A percentile compares a stretch with the other conserved stretches of the same genome.
Conservation (phyloP, 1,140 invertebrate genomes). For the Drosophila jambulina region DNA sequence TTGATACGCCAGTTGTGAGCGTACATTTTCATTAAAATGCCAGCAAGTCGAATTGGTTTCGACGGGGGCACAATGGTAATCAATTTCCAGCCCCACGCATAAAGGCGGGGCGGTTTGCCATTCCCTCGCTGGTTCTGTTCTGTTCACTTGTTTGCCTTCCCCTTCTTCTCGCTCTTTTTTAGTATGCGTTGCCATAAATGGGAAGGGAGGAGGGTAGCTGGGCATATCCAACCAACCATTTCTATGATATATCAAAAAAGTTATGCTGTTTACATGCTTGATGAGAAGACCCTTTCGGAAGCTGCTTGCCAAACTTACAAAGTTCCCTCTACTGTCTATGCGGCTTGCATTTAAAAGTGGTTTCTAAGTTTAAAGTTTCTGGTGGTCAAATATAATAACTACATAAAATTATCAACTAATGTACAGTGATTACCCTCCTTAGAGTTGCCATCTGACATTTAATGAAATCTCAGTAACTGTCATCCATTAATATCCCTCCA, state of each 20-base stretch:
- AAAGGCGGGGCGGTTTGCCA: background rate
- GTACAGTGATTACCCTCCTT: background rate
- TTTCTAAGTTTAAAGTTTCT: background rate
- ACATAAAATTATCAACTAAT: background rate
- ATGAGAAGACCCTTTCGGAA: background rate
- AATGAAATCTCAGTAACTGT: background rate
- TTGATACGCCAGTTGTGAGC: constrained; percentile 43
- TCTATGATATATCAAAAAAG: constrained; percentile 7
- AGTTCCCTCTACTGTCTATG: background rate
- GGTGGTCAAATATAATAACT: background rate
- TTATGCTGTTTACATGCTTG: constrained; percentile 2
- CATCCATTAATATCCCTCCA: background rate
- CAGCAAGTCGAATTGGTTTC: constrained; percentile 48
- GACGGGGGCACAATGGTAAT: constrained; percentile 31
- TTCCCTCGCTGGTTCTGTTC: constrained; percentile 3
- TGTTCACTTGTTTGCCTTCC: constrained; percentile 18
- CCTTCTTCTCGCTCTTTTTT: background rate
- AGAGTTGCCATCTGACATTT: background rate
- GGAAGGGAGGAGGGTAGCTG: background rate
- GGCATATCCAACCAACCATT: constrained; percentile 1
- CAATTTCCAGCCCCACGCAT: constrained; percentile 20
- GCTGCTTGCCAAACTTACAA: background rate
- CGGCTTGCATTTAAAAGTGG: background rate
- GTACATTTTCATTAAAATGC: constrained; percentile 72
- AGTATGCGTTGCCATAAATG: constrained; percentile 4